Percentiles rank a stretch among this genome's conserved stretches.
Evolutionary conservation across 2,797 vertebrate species (phyloP).

Genomic region (Diplodus sargus): DNA sequence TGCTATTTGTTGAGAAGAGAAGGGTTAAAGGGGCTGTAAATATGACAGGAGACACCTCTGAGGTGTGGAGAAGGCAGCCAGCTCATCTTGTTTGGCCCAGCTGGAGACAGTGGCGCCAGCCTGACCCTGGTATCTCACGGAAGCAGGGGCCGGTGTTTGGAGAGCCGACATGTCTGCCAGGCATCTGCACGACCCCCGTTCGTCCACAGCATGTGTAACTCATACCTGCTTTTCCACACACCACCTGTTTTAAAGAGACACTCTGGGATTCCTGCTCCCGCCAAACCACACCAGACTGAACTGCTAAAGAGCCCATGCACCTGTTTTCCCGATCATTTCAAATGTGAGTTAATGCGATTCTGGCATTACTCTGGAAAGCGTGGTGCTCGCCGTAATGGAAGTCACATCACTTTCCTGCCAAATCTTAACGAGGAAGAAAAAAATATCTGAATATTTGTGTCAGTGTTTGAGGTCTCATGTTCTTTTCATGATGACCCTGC

Average conservation of each 20-base stretch:
- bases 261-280: slow-evolving; percentile 20
- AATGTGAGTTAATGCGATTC: slow-evolving; percentile 3
- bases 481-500: slow-evolving; percentile 57
- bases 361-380: neutral
- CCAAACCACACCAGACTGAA: slow-evolving; percentile 16
- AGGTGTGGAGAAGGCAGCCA: slow-evolving; percentile 50
- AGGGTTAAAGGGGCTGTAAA: slow-evolving; percentile 57
- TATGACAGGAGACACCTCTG: slow-evolving; percentile 62
- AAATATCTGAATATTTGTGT: slow-evolving; percentile 16
- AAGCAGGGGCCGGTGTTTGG: slow-evolving; percentile 58
- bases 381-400: neutral
- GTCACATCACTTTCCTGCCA: neutral
- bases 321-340: slow-evolving; percentile 13
- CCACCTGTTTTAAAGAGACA: slow-evolving; percentile 49
- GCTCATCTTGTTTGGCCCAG: slow-evolving; percentile 67
- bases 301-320: slow-evolving; percentile 13
- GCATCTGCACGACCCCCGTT: slow-evolving; percentile 35
- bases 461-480: slow-evolving; percentile 52
- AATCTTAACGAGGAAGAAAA: slow-evolving; percentile 13
- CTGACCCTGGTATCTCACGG: slow-evolving; percentile 71
- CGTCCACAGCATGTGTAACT: slow-evolving; percentile 62
- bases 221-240: slow-evolving; percentile 58
- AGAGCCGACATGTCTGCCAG: slow-evolving; percentile 58
- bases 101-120: slow-evolving; percentile 73
- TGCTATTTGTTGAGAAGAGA: slow-evolving; percentile 53